Percentiles rank a stretch among this genome's conserved stretches.
phyloP scores from a whole-genome alignment of 2,888 invertebrate species.

The Oligia fasciuncula region DNA sequence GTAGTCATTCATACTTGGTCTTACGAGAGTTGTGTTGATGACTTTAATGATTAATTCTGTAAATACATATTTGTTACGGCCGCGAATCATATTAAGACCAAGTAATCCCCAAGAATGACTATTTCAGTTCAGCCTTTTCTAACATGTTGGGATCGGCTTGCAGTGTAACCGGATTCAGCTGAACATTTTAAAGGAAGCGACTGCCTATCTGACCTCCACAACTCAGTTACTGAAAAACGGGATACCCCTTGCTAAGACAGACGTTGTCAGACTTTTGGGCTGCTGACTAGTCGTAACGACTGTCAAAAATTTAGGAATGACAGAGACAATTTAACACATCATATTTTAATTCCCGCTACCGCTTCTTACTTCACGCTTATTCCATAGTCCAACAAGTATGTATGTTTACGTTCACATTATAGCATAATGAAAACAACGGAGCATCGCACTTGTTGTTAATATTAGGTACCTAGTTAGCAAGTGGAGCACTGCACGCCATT shows the following conservation, averaged over 20 bases:
- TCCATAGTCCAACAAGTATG: constrained; percentile 29
- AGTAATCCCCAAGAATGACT: too few relatives aligned
- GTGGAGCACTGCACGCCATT: constrained; percentile 57
- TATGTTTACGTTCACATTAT: constrained; percentile 51
- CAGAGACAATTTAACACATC: not conserved
- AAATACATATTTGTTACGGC: too few relatives aligned
- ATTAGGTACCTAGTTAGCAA: constrained; percentile 65
- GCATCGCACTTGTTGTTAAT: constrained; percentile 53
- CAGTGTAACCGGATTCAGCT: not conserved
- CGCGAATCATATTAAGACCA: too few relatives aligned
- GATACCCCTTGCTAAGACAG: not conserved
- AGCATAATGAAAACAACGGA: constrained; percentile 50
- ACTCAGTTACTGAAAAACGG: not conserved
- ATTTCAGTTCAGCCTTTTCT: too few relatives aligned
- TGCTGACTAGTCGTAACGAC: not conserved
- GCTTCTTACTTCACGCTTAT: not conserved
- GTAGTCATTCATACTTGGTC: too few relatives aligned
- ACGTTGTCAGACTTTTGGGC: not conserved
- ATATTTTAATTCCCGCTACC: not conserved
- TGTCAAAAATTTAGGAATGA: not conserved
- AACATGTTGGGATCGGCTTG: too few relatives aligned
- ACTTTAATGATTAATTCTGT: too few relatives aligned
- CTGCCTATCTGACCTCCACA: not conserved
- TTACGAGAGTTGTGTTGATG: too few relatives aligned
- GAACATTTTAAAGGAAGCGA: not conserved